Conservation (phyloP, 2,113 vertebrate species). For the Poicephalus meyeri region DNA sequence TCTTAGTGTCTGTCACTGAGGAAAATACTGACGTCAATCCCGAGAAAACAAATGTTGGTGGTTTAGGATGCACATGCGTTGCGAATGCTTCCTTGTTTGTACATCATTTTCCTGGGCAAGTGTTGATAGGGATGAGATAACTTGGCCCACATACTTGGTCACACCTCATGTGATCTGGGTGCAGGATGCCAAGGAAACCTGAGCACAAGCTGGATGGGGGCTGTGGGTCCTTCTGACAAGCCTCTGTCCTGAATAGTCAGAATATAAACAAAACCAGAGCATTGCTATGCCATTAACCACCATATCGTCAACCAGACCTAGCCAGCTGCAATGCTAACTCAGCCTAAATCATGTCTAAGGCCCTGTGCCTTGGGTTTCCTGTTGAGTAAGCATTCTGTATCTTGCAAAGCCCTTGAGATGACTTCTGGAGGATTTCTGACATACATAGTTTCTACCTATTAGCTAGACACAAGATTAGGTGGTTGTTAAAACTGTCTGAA, state of each 20-base stretch:
- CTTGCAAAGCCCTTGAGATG: neutral
- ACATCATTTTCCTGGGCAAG: neutral
- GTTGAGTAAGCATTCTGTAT: neutral
- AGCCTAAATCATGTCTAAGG: neutral
- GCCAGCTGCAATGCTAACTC: neutral
- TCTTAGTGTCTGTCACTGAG: neutral
- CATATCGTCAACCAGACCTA: neutral
- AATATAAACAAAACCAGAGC: neutral
- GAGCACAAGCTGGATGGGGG: neutral
- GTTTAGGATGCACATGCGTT: neutral
- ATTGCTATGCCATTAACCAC: neutral
- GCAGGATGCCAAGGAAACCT: neutral
- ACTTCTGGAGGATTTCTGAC: neutral
- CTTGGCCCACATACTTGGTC: neutral
- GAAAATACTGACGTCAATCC: neutral
- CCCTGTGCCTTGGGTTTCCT: neutral
- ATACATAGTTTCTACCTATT: neutral
- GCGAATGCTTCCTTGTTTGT: neutral
- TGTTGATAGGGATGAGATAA: neutral
- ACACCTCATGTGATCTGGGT: neutral
- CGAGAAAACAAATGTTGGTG: neutral
- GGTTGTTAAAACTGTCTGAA: neutral
- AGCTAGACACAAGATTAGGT: neutral
- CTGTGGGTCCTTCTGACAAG: neutral
- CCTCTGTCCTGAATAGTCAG: neutral